Base-by-base conservation (phyloP, 2,888 invertebrate genomes). In the Diaphora mendica region DNA sequence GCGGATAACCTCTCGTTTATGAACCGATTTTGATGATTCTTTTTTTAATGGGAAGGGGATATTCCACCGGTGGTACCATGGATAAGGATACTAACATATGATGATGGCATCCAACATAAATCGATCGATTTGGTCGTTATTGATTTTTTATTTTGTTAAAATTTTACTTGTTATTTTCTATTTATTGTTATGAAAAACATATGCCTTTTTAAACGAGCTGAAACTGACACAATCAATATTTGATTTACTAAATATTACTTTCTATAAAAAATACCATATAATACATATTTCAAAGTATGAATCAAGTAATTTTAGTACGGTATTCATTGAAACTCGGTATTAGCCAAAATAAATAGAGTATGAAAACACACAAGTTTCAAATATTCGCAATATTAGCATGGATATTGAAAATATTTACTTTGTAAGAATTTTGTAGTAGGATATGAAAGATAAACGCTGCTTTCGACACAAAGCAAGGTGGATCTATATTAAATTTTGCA, bases 401-500 rank as follows among this genome's bases (percentile, higher is more conserved):
- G 67, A 78, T 84, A 84, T 84, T 82, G 77, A 75, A 79, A 80
- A 79, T 78, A 84, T 82, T 79, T 76, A 77, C 78, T 82, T 83
- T 77, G 72, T 75, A 71, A 68, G 44, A 68, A 30, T 78, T 80
- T 75, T 80, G 78, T 81, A 83, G 79, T 73, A 73, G 75, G 64
- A 70, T 74, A 77, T 78, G 64, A 76, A 67, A 78, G 74, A 75
- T 83, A 83, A 83, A 79, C 77, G 78, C 77, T 81, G 78, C 64
- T 51, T 75, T 17, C 62, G 68, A 33, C 42, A 64, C 64, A 48
- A 75, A 78, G 80, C 77, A 72, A 64, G 77, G 30, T 62, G 33
- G 67, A 69, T 72, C 68, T 79, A 71, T 78, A 79, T 78, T 76
- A 77, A 81, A 83, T 68, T 78, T 79, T 78, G 77, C 73, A 72